Evolutionary conservation across 1,140 invertebrate species (phyloP).

Genomic region (Drosophila malerkotliana): DNA sequence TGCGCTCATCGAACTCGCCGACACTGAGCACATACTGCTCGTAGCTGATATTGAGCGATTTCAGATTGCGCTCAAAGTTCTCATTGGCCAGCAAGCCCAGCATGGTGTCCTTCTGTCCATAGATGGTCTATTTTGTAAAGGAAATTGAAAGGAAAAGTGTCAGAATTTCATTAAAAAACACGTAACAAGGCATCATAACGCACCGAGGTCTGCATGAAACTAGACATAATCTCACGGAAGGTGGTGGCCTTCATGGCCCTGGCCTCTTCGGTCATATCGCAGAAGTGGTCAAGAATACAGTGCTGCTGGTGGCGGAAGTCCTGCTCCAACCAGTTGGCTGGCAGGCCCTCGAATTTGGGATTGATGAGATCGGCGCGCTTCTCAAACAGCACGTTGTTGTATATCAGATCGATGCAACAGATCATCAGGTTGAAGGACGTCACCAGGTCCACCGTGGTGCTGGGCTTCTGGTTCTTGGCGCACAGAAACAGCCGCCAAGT

Average conservation of each 20-base stretch:
- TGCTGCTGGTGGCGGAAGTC: constrained; percentile 88
- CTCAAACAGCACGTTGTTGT: constrained; percentile 92
- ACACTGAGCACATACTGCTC: constrained; percentile 95
- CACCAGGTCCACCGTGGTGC: constrained; percentile 95
- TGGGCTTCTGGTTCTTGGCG: constrained; percentile 93
- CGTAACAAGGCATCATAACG: neutral
- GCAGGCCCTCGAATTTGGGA: constrained; percentile 91
- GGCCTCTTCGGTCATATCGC: constrained; percentile 93
- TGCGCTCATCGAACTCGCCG: constrained; percentile 98
- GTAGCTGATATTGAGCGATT: constrained; percentile 94
- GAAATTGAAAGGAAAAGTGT: neutral
- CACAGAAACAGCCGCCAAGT: constrained; percentile 96
- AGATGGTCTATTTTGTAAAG: constrained; percentile 52
- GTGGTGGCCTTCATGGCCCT: constrained; percentile 96
- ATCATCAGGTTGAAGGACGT: constrained; percentile 96
- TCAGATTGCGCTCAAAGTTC: constrained; percentile 92
- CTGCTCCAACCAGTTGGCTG: constrained; percentile 88
- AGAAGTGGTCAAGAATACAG: constrained; percentile 93
- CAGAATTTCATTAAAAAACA: neutral
- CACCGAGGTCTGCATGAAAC: constrained; percentile 91
- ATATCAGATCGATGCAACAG: constrained; percentile 96
- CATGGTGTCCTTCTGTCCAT: constrained; percentile 85
- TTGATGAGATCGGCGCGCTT: constrained; percentile 94
- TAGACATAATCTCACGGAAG: constrained; percentile 88
- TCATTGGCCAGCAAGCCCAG: constrained; percentile 89